Base-by-base conservation (phyloP, 1,140 invertebrate genomes). In the Phocides pigmalion region DNA sequence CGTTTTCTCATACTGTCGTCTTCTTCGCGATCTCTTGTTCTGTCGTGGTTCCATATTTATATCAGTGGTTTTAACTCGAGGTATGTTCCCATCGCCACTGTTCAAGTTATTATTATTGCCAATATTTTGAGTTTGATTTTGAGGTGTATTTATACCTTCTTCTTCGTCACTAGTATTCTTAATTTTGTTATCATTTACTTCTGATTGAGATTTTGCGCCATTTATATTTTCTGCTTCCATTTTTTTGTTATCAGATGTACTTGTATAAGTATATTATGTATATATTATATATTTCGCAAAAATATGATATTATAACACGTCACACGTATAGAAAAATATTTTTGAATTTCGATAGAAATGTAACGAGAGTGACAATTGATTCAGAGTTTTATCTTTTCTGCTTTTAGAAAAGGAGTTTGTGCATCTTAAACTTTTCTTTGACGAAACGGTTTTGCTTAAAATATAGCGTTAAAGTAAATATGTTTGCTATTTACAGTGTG, bases 41-140 rank as follows among this genome's bases (percentile, higher is more conserved):
- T n/a, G n/a, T 14, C 14, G 22, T 20, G 46, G 9, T 28, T 28
- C 2, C n/a, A n/a, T n/a, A 28, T 8, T 3, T 28, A 22, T 8
- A 12, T 28, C 46, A 49, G 25, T 4, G 6, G 22, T 0, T 3
- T 32, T 32, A 3, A 50, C 22, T 50, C 3, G 20, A 14, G 46
- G 19, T 6, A 12, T 49, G n/a, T 22, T 50, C 15, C 22, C 47
- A 50, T 50, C 47, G 12, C 47, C 22, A 14, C 47, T 50, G 12
- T 32, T 50, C 22, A 32, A 3, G 14, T 50, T 28, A 6, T 28
- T 28, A 6, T 8, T 50, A 9, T 12, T 25, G 3, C 11, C 4
- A 16, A 16, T 9, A 9, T 8, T 32, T 15, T 22, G 25, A 1
- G 14, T 11, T 16, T 16, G 25, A 32, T 50, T 28, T 28, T 50